A percentile compares a stretch with the other conserved stretches of the same genome.
These are phyloP conservation scores for Cephus nigrinus DNA, from an alignment of 2,888 invertebrate species.

Conservation along the genomic window DNA sequence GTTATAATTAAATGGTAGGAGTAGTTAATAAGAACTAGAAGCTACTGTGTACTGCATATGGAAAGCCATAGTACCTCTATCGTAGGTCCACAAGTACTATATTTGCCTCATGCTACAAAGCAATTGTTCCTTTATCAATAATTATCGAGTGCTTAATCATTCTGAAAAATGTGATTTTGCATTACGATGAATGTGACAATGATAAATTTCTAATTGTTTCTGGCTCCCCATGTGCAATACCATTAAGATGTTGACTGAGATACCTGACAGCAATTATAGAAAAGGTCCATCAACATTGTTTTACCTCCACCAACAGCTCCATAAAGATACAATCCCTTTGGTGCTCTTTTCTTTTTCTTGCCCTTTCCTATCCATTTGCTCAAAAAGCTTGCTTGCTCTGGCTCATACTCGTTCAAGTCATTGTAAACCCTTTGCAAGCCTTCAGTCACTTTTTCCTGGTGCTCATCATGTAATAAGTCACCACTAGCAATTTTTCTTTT, in stretches of 20 bases:
- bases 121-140: background rate
- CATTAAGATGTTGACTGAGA: conserved; percentile 26
- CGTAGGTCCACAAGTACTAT: background rate
- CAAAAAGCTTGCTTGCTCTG: conserved; percentile 66
- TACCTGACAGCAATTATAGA: conserved; percentile 82
- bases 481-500: conserved; percentile 72
- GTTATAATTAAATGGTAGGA: conserved; percentile 10
- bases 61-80: conserved; percentile 33
- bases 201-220: background rate
- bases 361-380: conserved; percentile 66
- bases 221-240: conserved; percentile 45
- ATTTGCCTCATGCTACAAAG: background rate
- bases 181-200: background rate
- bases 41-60: conserved; percentile 37
- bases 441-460: conserved; percentile 78
- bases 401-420: conserved; percentile 72
- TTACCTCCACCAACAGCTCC: conserved; percentile 97
- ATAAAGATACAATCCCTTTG: conserved; percentile 87
- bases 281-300: conserved; percentile 99
- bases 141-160: background rate
- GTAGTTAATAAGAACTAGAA: conserved; percentile 8
- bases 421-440: conserved; percentile 78
- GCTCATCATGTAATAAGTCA: conserved; percentile 74
- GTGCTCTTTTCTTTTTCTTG: conserved; percentile 65
- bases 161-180: background rate